These are phyloP conservation scores for Dryocosmus kuriphilus DNA, from an alignment of 2,888 invertebrate genomes.

Conservation along the genomic window DNA sequence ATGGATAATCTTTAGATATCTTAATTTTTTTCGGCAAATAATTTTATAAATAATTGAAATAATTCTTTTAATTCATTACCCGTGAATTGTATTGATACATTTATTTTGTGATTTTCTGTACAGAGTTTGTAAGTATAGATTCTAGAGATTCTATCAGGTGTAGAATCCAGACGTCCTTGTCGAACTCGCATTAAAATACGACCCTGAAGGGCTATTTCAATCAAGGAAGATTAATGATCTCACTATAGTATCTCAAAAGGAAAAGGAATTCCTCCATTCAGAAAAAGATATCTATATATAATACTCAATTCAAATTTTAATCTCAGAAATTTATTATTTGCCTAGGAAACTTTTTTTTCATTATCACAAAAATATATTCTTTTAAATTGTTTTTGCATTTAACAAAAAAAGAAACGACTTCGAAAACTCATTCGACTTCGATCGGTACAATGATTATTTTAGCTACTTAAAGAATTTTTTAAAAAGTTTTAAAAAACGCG, in stretches of 20 bases:
- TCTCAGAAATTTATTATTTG: neutral
- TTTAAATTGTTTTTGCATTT: too few species aligned
- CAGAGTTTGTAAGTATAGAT: constrained; percentile 1
- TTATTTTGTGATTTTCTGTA: neutral
- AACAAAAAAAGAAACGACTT: too few species aligned
- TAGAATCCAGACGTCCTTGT: constrained; percentile 4
- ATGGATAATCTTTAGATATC: neutral
- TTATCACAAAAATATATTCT: neutral
- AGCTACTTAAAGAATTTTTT: too few species aligned
- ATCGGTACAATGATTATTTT: too few species aligned
- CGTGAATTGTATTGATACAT: neutral
- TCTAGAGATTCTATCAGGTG: neutral
- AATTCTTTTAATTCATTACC: neutral
- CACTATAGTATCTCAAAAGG: neutral
- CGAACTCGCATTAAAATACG: neutral
- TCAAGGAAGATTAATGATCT: neutral
- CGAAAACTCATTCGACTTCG: too few species aligned
- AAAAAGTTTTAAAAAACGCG: too few species aligned
- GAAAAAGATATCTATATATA: neutral
- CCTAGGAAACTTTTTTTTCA: neutral
- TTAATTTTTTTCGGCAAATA: too few species aligned
- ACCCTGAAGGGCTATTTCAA: constrained; percentile 4
- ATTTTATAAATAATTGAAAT: too few species aligned
- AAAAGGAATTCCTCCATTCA: neutral
- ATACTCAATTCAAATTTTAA: neutral